Evolutionary conservation across 2,888 invertebrate species (phyloP).

Genomic region (Heliconius ismenius): DNA sequence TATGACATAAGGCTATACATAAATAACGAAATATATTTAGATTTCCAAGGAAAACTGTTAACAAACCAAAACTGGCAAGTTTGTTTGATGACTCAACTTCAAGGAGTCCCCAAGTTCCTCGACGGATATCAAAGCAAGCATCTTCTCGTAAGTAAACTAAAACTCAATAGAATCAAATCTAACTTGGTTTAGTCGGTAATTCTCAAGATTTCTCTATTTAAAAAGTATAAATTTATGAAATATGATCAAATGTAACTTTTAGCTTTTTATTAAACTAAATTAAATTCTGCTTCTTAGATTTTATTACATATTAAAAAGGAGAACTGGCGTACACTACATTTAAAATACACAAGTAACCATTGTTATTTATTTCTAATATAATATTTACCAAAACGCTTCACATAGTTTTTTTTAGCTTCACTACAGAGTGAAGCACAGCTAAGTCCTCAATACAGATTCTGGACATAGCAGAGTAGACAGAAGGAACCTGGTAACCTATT

Average conservation of each 20-base stretch:
- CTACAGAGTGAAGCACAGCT: no score
- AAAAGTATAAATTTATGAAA: background rate
- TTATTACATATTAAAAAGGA: no score
- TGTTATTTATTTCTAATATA: no score
- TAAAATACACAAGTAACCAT: no score
- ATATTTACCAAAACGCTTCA: no score
- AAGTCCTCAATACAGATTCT: no score
- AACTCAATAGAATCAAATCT: conserved; percentile 19
- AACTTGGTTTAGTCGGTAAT: conserved; percentile 8
- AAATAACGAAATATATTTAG: background rate
- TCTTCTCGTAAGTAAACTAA: conserved; percentile 3
- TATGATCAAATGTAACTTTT: background rate
- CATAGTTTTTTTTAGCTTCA: no score
- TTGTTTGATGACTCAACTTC: conserved; percentile 6
- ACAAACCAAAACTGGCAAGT: background rate
- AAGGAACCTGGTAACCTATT: background rate
- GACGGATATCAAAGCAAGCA: conserved; percentile 2
- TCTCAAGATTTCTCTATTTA: background rate
- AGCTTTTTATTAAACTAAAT: background rate
- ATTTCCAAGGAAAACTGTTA: conserved; percentile 4
- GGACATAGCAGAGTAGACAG: background rate
- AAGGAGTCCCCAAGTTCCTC: conserved; percentile 10
- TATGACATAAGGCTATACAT: background rate
- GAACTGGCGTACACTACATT: no score
- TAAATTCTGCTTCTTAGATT: no score